Evolutionary conservation across 1,140 invertebrate genomes (phyloP).

Genomic region (Brachionus rubens): DNA sequence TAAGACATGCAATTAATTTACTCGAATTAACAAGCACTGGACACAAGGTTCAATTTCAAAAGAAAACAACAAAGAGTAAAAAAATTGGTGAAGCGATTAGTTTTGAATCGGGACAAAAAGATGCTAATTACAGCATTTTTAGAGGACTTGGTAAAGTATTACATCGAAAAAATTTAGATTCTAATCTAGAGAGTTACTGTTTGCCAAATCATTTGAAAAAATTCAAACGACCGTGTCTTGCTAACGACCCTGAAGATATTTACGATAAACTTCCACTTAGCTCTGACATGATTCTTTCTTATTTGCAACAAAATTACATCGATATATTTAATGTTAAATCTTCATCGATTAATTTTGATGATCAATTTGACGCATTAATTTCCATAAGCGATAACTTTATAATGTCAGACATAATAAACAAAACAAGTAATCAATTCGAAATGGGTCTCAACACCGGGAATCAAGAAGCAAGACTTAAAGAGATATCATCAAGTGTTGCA

Average conservation of each 20-base stretch:
- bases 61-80: slow-evolving; percentile 3
- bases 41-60: not conserved
- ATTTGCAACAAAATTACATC: slow-evolving; percentile 43
- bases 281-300: slow-evolving; percentile 17
- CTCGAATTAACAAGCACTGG: slow-evolving; percentile 2
- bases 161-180: slow-evolving; percentile 36
- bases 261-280: slow-evolving; percentile 13
- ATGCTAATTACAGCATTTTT: slow-evolving; percentile 36
- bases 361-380: not conserved
- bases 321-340: slow-evolving; percentile 36
- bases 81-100: not conserved
- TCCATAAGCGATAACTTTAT: slow-evolving; percentile 19
- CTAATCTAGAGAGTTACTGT: not conserved
- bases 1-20: slow-evolving; percentile 20
- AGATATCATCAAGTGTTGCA: slow-evolving; percentile 11
- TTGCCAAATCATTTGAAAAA: not conserved
- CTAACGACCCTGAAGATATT: slow-evolving; percentile 19
- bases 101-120: not conserved
- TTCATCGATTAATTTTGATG: not conserved
- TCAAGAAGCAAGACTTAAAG: slow-evolving; percentile 22
- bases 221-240: not conserved
- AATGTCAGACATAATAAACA: slow-evolving; percentile 4
- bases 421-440: slow-evolving; percentile 15
- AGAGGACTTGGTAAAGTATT: slow-evolving; percentile 22
- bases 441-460: not conserved